phyloP scores from a whole-genome alignment of 2,888 invertebrate genomes.

The Erynnis tages region DNA sequence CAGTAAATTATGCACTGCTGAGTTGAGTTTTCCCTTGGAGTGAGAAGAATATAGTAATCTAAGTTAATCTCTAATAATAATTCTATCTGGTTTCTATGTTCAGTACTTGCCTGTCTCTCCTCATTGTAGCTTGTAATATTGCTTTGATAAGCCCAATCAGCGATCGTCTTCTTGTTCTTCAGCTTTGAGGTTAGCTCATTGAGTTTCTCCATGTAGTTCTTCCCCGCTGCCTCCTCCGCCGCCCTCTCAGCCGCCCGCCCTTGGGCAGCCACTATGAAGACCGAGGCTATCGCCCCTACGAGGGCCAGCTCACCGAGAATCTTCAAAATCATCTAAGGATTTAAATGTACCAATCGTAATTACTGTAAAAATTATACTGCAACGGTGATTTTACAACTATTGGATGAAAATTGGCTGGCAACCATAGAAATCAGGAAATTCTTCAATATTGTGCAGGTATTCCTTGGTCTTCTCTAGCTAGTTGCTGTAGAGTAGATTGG shows the following conservation, averaged over 20 bases:
- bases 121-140: conserved; percentile 88
- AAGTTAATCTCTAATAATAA: no score
- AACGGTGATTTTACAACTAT: no score
- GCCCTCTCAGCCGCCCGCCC: conserved; percentile 72
- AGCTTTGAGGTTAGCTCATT: conserved; percentile 81
- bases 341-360: no score
- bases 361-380: no score
- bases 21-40: no score
- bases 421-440: no score
- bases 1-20: no score
- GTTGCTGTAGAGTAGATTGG: no score
- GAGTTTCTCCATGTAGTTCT: conserved; percentile 81
- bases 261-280: conserved; percentile 71
- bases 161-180: conserved; percentile 80
- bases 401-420: no score
- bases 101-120: conserved; percentile 58
- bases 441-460: no score
- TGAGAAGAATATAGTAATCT: no score
- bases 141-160: conserved; percentile 87
- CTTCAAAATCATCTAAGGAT: conserved; percentile 68
- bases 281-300: conserved; percentile 71
- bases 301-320: conserved; percentile 67
- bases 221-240: conserved; percentile 81
- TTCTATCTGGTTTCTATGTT: neutral
- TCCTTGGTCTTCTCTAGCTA: no score